Conservation (phyloP, 2,797 vertebrate genomes). For the Spheniscus humboldti region DNA sequence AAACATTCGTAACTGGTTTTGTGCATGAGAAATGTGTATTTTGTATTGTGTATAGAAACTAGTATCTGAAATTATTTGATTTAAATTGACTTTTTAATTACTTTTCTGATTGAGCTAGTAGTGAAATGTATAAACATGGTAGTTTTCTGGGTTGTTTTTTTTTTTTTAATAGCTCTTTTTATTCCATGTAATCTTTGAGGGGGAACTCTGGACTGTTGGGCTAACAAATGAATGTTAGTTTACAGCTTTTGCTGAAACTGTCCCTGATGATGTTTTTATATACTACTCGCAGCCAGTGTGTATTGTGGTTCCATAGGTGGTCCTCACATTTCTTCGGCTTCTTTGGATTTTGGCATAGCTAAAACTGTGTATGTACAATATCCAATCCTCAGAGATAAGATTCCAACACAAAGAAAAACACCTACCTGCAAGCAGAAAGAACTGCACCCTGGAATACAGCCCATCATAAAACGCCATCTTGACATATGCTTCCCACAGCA, state of each 20-base stretch:
- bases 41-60: background rate
- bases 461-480: background rate
- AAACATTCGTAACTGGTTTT: background rate
- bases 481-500: background rate
- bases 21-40: background rate
- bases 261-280: background rate
- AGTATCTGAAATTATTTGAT: background rate
- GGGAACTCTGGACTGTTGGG: background rate
- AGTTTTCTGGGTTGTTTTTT: background rate
- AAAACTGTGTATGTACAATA: background rate
- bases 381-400: background rate
- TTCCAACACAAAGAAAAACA: background rate
- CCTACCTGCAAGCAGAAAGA: background rate
- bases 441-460: background rate
- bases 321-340: background rate
- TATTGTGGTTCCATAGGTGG: background rate
- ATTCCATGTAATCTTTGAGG: background rate
- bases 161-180: background rate
- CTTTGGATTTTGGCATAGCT: background rate
- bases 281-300: background rate
- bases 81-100: background rate
- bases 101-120: background rate
- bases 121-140: background rate
- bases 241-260: background rate
- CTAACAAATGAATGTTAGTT: background rate